Evolutionary conservation across 2,797 vertebrate species (phyloP).

Genomic region (Ceyx erithaca): DNA sequence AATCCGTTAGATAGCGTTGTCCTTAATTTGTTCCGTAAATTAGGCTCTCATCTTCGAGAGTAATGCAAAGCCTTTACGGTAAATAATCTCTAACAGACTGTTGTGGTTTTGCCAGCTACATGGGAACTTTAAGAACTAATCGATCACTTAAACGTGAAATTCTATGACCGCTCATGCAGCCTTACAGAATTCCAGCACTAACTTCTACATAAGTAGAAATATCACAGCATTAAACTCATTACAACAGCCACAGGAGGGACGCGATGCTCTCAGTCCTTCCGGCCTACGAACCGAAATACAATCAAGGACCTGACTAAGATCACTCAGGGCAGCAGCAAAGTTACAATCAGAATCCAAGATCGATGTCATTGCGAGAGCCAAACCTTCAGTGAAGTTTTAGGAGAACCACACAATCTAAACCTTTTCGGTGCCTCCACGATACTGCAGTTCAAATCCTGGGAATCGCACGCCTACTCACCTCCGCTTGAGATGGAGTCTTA

Average conservation of each 20-base stretch:
- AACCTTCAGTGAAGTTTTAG: not conserved
- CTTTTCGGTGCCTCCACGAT: not conserved
- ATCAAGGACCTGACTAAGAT: not conserved
- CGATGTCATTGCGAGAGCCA: not conserved
- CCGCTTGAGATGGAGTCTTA: constrained; percentile 82
- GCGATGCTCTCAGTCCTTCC: not conserved
- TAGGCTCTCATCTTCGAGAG: not conserved
- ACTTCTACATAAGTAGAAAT: not conserved
- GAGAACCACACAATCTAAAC: not conserved
- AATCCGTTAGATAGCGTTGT: not conserved
- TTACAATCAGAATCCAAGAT: not conserved
- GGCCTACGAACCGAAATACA: not conserved
- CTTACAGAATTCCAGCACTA: not conserved
- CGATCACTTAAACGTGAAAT: not conserved
- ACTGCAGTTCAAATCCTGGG: not conserved
- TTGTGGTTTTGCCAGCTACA: not conserved
- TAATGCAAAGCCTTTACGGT: not conserved
- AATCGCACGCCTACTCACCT: constrained; percentile 81
- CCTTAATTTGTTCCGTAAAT: not conserved
- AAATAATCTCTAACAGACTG: not conserved
- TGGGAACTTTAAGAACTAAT: not conserved
- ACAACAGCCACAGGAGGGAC: not conserved
- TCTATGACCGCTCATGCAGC: not conserved
- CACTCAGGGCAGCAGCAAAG: not conserved
- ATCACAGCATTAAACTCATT: not conserved